phyloP scores from a whole-genome alignment of 2,888 invertebrate genomes.

The Glaucopsyche alexis region DNA sequence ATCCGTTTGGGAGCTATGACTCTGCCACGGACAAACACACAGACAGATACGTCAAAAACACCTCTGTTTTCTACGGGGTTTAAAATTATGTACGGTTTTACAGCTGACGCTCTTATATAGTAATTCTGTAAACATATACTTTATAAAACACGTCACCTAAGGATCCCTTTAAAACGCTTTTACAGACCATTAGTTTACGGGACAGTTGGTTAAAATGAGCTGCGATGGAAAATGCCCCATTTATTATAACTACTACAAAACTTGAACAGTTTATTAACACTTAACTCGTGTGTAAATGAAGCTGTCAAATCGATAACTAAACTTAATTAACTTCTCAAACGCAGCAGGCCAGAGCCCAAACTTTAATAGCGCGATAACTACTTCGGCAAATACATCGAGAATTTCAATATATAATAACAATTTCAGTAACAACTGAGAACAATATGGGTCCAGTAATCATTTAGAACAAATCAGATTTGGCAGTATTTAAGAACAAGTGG shows the following conservation, averaged over 20 bases:
- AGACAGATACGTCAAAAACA: too few relatives aligned
- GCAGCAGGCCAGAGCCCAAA: neutral
- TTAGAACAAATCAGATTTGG: neutral
- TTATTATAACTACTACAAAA: neutral
- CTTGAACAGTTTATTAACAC: neutral
- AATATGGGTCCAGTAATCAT: neutral
- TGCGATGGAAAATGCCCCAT: neutral
- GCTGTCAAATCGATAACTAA: constrained; percentile 12
- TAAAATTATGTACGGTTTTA: too few relatives aligned
- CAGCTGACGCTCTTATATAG: too few relatives aligned
- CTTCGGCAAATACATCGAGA: neutral
- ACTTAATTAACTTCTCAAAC: constrained; percentile 25
- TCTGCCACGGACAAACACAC: too few relatives aligned
- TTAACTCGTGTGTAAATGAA: constrained; percentile 13
- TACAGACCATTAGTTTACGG: neutral
- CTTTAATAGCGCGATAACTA: constrained; percentile 16
- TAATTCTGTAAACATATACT: too few relatives aligned
- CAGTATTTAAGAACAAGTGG: too few relatives aligned
- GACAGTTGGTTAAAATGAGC: neutral
- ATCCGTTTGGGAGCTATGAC: too few relatives aligned
- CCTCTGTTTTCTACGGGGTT: too few relatives aligned
- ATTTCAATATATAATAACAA: constrained; percentile 9
- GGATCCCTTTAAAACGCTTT: neutral
- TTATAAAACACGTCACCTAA: too few relatives aligned
- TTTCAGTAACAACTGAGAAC: neutral